Evolutionary conservation across 2,797 vertebrate species (phyloP).

Genomic region (Phyllotis vaccarum): DNA sequence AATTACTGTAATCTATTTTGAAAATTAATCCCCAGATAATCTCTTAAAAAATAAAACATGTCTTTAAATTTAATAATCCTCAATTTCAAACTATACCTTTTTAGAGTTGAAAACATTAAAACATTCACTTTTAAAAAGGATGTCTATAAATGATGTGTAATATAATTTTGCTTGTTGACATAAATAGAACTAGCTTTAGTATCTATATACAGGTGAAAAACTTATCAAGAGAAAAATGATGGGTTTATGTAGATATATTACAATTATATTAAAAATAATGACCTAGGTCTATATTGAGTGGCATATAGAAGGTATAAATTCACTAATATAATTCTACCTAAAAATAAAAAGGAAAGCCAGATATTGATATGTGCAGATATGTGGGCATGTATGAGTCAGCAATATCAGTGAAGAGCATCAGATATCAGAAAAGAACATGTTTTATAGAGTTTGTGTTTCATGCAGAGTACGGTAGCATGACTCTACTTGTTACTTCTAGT

Average conservation of each 20-base stretch:
- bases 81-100: not conserved
- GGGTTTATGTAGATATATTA: not conserved
- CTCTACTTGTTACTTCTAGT: slow-evolving; percentile 45
- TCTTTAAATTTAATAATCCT: not conserved
- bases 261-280: slow-evolving; percentile 13
- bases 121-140: not conserved
- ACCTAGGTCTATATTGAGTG: not conserved
- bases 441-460: slow-evolving; percentile 16
- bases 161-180: slow-evolving; percentile 18
- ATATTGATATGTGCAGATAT: not conserved
- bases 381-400: not conserved
- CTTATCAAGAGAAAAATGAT: not conserved
- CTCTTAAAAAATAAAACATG: not conserved
- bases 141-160: not conserved
- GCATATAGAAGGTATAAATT: slow-evolving; percentile 7
- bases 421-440: not conserved
- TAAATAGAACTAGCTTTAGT: slow-evolving; percentile 37
- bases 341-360: slow-evolving; percentile 17
- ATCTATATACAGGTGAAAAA: not conserved
- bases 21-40: slow-evolving; percentile 29
- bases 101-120: slow-evolving; percentile 27
- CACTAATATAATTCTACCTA: not conserved
- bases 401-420: not conserved
- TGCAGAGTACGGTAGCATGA: slow-evolving; percentile 16
- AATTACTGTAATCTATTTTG: slow-evolving; percentile 2